These are phyloP conservation scores for Phrynosoma blainvillii DNA, from an alignment of 2,113 vertebrate species.

Conservation along the genomic window DNA sequence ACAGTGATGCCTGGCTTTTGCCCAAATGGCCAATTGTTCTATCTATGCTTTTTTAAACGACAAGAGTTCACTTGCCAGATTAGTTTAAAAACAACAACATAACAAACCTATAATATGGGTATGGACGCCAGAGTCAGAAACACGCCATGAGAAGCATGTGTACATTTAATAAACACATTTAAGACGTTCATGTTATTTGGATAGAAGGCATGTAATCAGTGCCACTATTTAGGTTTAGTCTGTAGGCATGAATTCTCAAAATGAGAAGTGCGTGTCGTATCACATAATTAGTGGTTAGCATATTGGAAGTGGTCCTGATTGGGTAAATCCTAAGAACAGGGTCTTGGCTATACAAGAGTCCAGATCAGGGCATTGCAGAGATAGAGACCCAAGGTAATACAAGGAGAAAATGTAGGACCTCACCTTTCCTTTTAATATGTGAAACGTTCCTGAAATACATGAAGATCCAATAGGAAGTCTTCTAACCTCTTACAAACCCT, in stretches of 20 bases:
- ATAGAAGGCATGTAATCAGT: neutral
- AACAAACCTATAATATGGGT: neutral
- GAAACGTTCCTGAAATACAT: neutral
- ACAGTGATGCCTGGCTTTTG: neutral
- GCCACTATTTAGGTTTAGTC: neutral
- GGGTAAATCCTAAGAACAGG: too few species aligned
- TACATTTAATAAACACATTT: neutral
- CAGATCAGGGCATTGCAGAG: too few species aligned
- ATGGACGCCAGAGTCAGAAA: neutral
- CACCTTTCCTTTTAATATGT: too few species aligned
- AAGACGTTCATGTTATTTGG: neutral
- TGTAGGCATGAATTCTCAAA: too few species aligned
- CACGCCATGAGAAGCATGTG: neutral
- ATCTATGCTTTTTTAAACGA: too few species aligned
- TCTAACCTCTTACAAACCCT: constrained; percentile 20
- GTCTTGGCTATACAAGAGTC: too few species aligned
- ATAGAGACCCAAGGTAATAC: too few species aligned
- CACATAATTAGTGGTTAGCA: too few species aligned
- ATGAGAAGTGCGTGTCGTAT: too few species aligned
- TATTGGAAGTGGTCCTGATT: too few species aligned
- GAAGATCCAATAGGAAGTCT: neutral
- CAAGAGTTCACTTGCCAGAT: neutral
- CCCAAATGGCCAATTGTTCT: neutral
- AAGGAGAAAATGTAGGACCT: too few species aligned
- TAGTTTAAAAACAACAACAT: neutral